Base-by-base conservation (phyloP, 2,888 invertebrate genomes). In the Macropis europaea region DNA sequence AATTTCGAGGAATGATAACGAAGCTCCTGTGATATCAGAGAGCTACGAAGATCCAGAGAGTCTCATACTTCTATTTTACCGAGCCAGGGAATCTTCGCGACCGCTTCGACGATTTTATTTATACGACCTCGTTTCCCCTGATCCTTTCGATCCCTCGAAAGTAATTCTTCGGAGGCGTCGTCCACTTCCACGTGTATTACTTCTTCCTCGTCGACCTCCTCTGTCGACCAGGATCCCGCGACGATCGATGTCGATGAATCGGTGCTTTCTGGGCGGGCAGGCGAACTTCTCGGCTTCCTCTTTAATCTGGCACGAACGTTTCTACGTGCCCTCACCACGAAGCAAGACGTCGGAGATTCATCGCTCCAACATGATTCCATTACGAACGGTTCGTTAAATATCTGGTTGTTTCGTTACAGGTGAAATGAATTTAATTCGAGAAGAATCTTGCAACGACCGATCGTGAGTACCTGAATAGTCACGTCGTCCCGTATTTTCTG, bases 391-490 rank as follows among this genome's bases (percentile, higher is more conserved):
- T 85, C 83, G 59, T 85, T 83, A 53, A 87, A 87, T 74, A 87
- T 84, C 87, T 86, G 59, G 7, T 40, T 3, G n/a, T n/a, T 26
- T 28, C 11, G 17, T 19, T 32, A 1, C 6, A 26, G n/a, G 13
- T n/a, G n/a, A n/a, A n/a, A n/a, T n/a, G n/a, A n/a, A n/a, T n/a
- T n/a, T n/a, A n/a, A n/a, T n/a, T n/a, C n/a, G n/a, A n/a, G n/a
- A n/a, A n/a, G n/a, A n/a, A n/a, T n/a, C n/a, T n/a, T n/a, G n/a
- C n/a, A n/a, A n/a, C n/a, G n/a, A n/a, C n/a, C n/a, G n/a, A n/a
- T n/a, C n/a, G n/a, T n/a, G n/a, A n/a, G 4, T 74, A 88, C 89
- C 76, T 88, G 89, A 47, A 87, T 87, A 3, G 89, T 88, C 0
- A 88, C 89, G 45, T 89, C 89, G 70, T 89, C 89, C 22, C 84